A percentile compares a stretch with the other conserved stretches of the same genome.
phyloP scores from a whole-genome alignment of 2,888 invertebrate species.

The Rhagonycha lutea region DNA sequence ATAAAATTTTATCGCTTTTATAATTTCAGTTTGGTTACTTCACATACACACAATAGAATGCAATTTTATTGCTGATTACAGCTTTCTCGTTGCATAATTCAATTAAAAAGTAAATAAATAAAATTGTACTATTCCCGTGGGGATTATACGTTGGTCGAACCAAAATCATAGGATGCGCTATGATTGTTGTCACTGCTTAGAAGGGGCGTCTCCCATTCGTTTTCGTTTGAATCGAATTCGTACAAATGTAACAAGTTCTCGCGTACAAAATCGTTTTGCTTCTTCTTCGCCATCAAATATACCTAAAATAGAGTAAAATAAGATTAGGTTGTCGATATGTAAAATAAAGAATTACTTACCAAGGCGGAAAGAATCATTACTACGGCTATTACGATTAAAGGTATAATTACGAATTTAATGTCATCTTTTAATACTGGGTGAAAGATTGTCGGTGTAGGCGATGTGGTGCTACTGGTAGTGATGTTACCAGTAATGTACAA shows the following conservation, averaged over 20 bases:
- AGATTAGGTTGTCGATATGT: background rate
- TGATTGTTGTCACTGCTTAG: constrained; percentile 52
- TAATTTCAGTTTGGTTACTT: background rate
- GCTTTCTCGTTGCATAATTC: background rate
- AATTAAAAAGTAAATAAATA: background rate
- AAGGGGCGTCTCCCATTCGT: constrained; percentile 67
- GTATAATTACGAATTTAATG: constrained; percentile 49
- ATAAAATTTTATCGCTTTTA: background rate
- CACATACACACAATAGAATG: background rate
- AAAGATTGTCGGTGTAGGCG: background rate
- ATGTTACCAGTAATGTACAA: background rate
- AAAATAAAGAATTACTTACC: constrained; percentile 40
- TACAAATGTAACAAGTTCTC: constrained; percentile 70
- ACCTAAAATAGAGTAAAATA: constrained; percentile 53
- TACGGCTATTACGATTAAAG: constrained; percentile 50
- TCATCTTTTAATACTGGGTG: constrained; percentile 37
- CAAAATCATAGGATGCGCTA: background rate
- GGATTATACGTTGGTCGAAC: background rate
- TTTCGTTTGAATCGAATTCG: constrained; percentile 71
- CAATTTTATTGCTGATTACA: background rate
- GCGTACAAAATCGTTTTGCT: constrained; percentile 62
- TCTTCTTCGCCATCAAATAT: constrained; percentile 58
- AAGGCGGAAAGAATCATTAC: constrained; percentile 51
- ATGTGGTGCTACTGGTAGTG: constrained; percentile 9
- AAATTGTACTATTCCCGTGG: background rate